Evolutionary conservation across 2,113 vertebrate genomes (phyloP).

Genomic region (Potamarius usumacintae): DNA sequence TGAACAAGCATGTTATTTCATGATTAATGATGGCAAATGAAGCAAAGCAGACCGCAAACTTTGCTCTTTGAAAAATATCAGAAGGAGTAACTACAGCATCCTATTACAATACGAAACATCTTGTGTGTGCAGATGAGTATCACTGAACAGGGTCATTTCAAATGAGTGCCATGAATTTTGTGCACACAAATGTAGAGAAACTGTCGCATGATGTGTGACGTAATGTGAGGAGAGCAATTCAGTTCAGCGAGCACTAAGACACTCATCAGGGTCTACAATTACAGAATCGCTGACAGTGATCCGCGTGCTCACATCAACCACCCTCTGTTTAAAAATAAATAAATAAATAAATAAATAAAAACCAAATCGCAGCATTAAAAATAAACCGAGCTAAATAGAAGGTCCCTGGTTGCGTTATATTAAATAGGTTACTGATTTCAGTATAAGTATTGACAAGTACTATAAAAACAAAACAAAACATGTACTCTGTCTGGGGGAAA

Average conservation of each 20-base stretch:
- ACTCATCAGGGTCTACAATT: neutral
- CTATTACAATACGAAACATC: neutral
- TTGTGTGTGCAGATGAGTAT: neutral
- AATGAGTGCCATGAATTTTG: neutral
- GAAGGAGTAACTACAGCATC: neutral
- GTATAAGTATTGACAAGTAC: neutral
- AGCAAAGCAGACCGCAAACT: neutral
- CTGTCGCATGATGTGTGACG: too few species aligned
- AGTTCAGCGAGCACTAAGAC: neutral
- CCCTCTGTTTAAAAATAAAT: neutral
- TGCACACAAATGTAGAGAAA: neutral
- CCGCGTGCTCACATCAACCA: neutral
- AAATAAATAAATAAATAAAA: too few species aligned
- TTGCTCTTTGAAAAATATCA: neutral
- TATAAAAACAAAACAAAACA: neutral
- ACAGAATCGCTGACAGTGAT: neutral
- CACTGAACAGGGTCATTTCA: neutral
- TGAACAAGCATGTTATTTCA: neutral
- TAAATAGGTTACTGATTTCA: neutral
- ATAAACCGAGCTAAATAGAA: neutral
- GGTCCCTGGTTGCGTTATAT: neutral
- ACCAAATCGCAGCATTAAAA: neutral
- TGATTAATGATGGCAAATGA: neutral
- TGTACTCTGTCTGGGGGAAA: neutral
- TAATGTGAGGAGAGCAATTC: neutral